Evolutionary conservation across 2,113 vertebrate genomes (phyloP).

Genomic region (Phainopepla nitens): DNA sequence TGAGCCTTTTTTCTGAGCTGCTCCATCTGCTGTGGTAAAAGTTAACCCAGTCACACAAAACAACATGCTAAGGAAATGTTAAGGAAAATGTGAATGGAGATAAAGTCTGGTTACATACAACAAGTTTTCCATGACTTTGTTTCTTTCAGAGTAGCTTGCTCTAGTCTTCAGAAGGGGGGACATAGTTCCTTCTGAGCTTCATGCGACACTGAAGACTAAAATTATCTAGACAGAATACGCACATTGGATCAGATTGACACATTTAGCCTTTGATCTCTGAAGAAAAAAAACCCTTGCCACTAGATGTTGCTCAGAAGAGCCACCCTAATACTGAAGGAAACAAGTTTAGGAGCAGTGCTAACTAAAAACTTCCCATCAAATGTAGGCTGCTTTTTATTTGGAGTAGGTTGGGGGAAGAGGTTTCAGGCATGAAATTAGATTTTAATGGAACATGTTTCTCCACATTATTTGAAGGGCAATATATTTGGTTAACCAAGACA

Average conservation of each 20-base stretch:
- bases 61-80: not conserved
- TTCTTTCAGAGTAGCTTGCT: not conserved
- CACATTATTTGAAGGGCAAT: not conserved
- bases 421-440: not conserved
- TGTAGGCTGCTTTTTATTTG: not conserved
- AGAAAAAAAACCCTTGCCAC: not conserved
- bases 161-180: not conserved
- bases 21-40: not conserved
- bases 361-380: not conserved
- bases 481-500: not conserved
- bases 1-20: not conserved
- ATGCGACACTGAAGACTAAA: not conserved
- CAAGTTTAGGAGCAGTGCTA: not conserved
- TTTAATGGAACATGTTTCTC: not conserved
- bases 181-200: not conserved
- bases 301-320: not conserved
- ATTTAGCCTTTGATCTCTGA: not conserved
- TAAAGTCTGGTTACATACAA: not conserved
- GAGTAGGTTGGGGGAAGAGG: accelerated
- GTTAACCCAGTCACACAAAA: not conserved
- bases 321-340: not conserved
- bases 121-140: not conserved
- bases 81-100: not conserved
- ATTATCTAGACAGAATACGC: not conserved
- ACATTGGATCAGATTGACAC: not conserved